Evolutionary conservation across 2,113 vertebrate genomes (phyloP).

Genomic region (Mobula birostris): DNA sequence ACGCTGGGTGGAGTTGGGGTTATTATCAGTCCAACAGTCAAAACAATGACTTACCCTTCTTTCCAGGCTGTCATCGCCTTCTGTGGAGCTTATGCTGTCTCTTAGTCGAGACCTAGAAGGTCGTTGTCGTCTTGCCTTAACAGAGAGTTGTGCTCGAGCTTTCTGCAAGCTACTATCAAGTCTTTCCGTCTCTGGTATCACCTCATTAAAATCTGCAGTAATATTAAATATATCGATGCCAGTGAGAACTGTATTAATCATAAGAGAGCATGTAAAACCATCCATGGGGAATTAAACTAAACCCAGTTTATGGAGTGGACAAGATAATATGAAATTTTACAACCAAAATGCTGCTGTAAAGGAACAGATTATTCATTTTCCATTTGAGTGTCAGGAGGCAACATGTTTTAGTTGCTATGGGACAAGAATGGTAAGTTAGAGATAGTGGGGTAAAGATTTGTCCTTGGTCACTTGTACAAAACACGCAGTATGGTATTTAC

Average conservation of each 20-base stretch:
- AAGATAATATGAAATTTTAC: background rate
- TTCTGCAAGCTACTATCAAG: constrained; percentile 86
- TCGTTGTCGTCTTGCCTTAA: constrained; percentile 67
- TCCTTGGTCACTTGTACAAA: too few species aligned
- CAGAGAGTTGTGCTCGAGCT: constrained; percentile 72
- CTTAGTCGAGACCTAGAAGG: constrained; percentile 73
- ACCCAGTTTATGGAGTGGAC: background rate
- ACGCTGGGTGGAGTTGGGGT: background rate
- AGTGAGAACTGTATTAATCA: background rate
- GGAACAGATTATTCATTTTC: background rate
- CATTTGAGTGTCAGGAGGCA: background rate
- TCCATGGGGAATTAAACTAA: background rate
- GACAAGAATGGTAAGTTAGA: background rate
- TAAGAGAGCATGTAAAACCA: background rate
- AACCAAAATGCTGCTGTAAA: background rate
- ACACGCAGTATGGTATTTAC: too few species aligned
- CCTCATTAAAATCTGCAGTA: constrained; percentile 71
- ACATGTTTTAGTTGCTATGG: background rate
- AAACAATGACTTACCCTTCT: constrained; percentile 48
- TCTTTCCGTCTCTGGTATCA: constrained; percentile 78
- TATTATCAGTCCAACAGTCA: background rate
- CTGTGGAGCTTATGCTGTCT: constrained; percentile 79
- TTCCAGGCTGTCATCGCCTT: constrained; percentile 72
- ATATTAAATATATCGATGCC: background rate
- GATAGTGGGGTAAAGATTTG: too few species aligned